Evolutionary conservation across 2,113 vertebrate genomes (phyloP).

Genomic region (Rhinoptilus africanus): DNA sequence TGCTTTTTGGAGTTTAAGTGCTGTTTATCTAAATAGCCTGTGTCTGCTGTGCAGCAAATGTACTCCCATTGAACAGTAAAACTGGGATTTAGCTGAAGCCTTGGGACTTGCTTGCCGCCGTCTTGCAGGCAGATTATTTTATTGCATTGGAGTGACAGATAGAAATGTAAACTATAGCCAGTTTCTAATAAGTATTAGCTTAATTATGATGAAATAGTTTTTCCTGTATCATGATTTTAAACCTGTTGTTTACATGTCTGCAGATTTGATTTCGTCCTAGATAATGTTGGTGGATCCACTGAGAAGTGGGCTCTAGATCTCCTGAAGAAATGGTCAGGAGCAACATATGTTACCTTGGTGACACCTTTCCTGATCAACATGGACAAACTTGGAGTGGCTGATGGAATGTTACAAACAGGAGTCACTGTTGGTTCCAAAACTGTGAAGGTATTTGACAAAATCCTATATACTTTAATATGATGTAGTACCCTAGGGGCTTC

Average conservation of each 20-base stretch:
- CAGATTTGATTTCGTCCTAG: slow-evolving; percentile 90
- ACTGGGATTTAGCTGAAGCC: background rate
- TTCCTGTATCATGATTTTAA: background rate
- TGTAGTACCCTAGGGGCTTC: background rate
- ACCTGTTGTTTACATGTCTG: background rate
- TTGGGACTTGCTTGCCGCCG: background rate
- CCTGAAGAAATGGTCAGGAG: slow-evolving; percentile 92
- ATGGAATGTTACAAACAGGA: slow-evolving; percentile 90
- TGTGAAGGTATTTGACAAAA: slow-evolving; percentile 80
- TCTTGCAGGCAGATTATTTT: background rate
- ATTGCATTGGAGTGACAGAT: background rate
- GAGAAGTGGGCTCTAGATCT: slow-evolving; percentile 86
- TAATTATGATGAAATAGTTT: background rate
- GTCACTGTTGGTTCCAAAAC: slow-evolving; percentile 84
- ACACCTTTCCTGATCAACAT: slow-evolving; percentile 93
- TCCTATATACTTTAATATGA: background rate
- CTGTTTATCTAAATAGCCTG: background rate
- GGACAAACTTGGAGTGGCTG: slow-evolving; percentile 88
- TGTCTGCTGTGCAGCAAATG: background rate
- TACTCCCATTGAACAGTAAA: background rate
- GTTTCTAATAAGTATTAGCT: background rate
- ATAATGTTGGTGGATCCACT: slow-evolving; percentile 89
- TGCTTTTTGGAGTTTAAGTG: background rate
- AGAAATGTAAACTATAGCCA: background rate
- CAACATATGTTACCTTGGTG: slow-evolving; percentile 90